Percentiles rank a stretch among this genome's conserved stretches.
phyloP scores from a whole-genome alignment of 2,797 vertebrate species.

The Hybognathus amarus region DNA sequence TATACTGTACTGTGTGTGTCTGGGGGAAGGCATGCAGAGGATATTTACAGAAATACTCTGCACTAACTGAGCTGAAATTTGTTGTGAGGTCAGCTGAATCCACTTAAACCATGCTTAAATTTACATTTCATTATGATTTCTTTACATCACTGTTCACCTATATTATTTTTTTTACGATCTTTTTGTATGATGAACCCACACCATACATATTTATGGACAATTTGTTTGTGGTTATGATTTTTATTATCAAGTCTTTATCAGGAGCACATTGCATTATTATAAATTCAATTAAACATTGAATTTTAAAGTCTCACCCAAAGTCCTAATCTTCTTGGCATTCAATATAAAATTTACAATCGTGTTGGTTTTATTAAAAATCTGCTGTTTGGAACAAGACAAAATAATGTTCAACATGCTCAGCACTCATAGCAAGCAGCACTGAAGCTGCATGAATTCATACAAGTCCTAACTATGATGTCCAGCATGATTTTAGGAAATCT shows the following conservation, averaged over 20 bases:
- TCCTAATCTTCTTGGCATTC: background rate
- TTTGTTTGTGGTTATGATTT: no score
- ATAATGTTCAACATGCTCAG: background rate
- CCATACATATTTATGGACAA: background rate
- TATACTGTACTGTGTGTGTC: background rate
- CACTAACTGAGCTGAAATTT: no score
- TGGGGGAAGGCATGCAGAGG: slow-evolving; percentile 63
- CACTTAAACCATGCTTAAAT: no score
- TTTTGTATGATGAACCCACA: background rate
- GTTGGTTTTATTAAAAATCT: background rate
- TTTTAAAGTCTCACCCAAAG: no score
- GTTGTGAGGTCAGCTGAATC: no score
- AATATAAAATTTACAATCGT: no score
- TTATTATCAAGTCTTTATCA: no score
- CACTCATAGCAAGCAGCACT: background rate
- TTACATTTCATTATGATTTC: slow-evolving; percentile 25
- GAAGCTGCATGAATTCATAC: background rate
- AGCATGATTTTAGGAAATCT: background rate
- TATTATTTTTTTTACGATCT: background rate
- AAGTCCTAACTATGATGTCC: background rate
- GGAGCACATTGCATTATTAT: no score
- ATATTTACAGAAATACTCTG: no score
- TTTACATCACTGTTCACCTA: background rate
- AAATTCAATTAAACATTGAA: no score
- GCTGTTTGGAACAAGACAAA: background rate